Conservation (phyloP, 2,888 invertebrate genomes). For the Pimpla rufipes region DNA sequence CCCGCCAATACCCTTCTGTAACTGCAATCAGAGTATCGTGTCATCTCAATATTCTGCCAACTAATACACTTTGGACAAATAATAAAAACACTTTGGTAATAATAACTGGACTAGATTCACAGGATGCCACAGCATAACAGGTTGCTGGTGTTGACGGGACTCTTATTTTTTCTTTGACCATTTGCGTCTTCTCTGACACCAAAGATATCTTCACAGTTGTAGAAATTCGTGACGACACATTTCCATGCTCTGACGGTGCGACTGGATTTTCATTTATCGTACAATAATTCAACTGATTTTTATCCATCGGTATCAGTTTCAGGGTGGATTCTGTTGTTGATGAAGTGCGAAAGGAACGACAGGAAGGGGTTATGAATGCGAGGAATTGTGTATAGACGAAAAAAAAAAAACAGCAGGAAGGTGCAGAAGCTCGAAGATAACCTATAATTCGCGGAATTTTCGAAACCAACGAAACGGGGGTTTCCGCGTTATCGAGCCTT, state of each 20-base stretch:
- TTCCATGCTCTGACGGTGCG: not conserved
- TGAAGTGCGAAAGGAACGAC: not conserved
- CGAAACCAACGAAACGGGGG: not conserved
- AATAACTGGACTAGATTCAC: not conserved
- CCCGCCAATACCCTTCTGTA: constrained; percentile 25
- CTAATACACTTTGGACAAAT: constrained; percentile 14
- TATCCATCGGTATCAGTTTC: not conserved
- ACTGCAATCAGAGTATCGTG: constrained; percentile 43
- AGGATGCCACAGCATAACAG: not conserved
- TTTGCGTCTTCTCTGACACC: not conserved
- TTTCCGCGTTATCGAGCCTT: constrained; percentile 10
- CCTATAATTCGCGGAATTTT: constrained; percentile 43
- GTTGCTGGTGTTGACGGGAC: not conserved
- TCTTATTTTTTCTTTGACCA: not conserved
- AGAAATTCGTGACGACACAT: not conserved
- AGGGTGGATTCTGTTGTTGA: not conserved
- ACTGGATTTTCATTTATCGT: not conserved
- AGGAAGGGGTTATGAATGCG: constrained; percentile 15
- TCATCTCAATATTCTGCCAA: not conserved
- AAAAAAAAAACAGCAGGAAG: constrained; percentile 4
- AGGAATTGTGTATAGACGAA: constrained; percentile 7
- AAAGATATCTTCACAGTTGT: not conserved
- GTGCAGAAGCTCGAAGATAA: constrained; percentile 41
- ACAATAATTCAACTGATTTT: not conserved
- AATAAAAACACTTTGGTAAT: not conserved